Conservation (phyloP, 2,113 vertebrate genomes). For the Microtus montanus region DNA sequence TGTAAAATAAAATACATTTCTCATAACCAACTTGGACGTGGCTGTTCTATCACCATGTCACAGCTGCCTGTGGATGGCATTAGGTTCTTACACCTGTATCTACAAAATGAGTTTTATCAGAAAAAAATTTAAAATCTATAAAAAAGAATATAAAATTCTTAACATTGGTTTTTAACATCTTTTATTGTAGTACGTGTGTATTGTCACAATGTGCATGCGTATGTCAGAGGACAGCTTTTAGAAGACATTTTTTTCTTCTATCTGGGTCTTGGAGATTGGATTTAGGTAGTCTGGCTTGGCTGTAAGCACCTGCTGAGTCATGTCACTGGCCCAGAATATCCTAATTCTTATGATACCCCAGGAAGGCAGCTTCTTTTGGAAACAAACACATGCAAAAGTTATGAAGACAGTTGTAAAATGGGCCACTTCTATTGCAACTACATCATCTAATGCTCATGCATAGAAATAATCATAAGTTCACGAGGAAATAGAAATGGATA, state of each 20-base stretch:
- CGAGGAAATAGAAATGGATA: constrained; percentile 37
- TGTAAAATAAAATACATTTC: constrained; percentile 75
- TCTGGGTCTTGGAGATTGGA: background rate
- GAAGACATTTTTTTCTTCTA: background rate
- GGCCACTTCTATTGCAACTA: constrained; percentile 29
- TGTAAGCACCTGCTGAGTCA: background rate
- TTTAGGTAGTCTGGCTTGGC: background rate
- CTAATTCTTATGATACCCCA: constrained; percentile 17
- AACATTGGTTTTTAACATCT: background rate
- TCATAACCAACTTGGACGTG: constrained; percentile 66
- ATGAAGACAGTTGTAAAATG: background rate
- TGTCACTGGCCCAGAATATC: background rate
- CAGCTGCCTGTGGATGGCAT: constrained; percentile 30
- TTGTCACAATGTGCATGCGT: background rate
- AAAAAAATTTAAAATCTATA: background rate
- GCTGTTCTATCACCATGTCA: constrained; percentile 65
- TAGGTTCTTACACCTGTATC: constrained; percentile 43
- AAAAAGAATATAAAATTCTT: constrained; percentile 19
- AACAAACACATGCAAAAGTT: constrained; percentile 56
- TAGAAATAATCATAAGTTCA: constrained; percentile 16
- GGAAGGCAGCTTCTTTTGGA: constrained; percentile 38
- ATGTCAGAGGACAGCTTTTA: background rate
- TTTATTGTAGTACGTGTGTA: background rate
- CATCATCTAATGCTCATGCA: background rate
- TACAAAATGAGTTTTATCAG: constrained; percentile 56